A percentile compares a stretch with the other conserved stretches of the same genome.
phyloP scores from a whole-genome alignment of 2,113 vertebrate genomes.

The Rallus limicola region DNA sequence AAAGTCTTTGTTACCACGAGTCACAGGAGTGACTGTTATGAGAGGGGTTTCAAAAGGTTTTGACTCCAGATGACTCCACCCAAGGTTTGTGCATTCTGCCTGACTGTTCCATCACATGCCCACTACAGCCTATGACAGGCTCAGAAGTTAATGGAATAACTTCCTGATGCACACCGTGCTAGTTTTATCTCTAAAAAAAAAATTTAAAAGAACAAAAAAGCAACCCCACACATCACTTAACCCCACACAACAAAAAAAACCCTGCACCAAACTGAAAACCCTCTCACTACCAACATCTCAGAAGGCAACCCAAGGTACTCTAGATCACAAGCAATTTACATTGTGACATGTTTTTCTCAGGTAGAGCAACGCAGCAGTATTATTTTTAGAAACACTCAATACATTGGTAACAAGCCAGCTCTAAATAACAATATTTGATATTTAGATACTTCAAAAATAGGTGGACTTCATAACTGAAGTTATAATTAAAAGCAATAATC shows the following conservation, averaged over 20 bases:
- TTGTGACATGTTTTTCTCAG: not conserved
- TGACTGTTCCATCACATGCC: not conserved
- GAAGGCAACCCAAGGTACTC: not conserved
- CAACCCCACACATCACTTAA: too few relatives aligned
- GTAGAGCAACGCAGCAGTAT: not conserved
- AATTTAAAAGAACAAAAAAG: too few relatives aligned
- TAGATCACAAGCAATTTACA: not conserved
- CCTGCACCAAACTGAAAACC: not conserved
- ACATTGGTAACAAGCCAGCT: not conserved
- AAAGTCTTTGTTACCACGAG: not conserved
- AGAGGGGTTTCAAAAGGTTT: not conserved
- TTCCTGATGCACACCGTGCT: not conserved
- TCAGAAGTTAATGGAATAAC: not conserved
- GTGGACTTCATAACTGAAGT: not conserved
- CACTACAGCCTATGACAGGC: not conserved
- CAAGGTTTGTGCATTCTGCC: not conserved
- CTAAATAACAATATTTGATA: not conserved
- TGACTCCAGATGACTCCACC: not conserved
- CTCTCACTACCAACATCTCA: not conserved
- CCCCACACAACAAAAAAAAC: too few relatives aligned
- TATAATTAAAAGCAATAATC: not conserved
- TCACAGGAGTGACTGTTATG: fast-evolving
- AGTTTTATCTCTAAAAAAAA: not conserved
- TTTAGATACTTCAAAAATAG: not conserved
- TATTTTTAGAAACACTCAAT: not conserved